A percentile compares a stretch with the other conserved stretches of the same genome.
phyloP scores from a whole-genome alignment of 2,888 invertebrate species.

The Tanypteryx hageni region DNA sequence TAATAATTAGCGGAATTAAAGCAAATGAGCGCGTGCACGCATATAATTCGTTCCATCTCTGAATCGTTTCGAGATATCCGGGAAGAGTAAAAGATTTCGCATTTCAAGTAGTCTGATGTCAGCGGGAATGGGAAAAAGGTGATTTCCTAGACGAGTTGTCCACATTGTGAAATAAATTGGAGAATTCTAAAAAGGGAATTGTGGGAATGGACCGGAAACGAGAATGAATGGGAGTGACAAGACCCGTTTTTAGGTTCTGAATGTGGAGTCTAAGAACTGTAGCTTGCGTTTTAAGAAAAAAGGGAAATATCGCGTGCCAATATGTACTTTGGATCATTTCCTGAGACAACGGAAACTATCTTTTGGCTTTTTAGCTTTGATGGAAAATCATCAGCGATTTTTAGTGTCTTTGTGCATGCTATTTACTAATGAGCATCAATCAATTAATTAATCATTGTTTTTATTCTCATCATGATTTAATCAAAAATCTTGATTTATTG shows the following conservation, averaged over 20 bases:
- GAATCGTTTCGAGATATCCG: too few species aligned
- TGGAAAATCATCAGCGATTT: not conserved
- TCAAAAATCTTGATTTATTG: too few species aligned
- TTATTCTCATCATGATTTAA: too few species aligned
- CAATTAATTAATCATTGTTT: too few species aligned
- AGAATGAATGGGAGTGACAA: constrained; percentile 32
- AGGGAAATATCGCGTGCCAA: constrained; percentile 6
- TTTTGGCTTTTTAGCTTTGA: not conserved
- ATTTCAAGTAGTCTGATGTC: not conserved
- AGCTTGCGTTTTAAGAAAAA: not conserved
- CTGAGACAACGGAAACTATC: not conserved
- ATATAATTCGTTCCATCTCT: too few species aligned
- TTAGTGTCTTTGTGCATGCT: not conserved
- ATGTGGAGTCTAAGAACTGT: not conserved
- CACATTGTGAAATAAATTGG: not conserved
- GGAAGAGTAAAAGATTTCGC: not conserved
- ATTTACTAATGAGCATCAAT: too few species aligned
- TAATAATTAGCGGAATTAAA: too few species aligned
- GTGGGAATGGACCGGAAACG: constrained; percentile 46
- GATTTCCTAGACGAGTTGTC: not conserved
- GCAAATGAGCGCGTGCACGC: too few species aligned
- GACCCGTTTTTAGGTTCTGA: constrained; percentile 28
- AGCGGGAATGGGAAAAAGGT: not conserved
- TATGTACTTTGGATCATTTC: constrained; percentile 5
- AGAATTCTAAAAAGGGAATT: constrained; percentile 7